Percentiles rank a stretch among this genome's conserved stretches.
Evolutionary conservation across 2,888 invertebrate species (phyloP).

Genomic region (Lasioglossum zephyrum): DNA sequence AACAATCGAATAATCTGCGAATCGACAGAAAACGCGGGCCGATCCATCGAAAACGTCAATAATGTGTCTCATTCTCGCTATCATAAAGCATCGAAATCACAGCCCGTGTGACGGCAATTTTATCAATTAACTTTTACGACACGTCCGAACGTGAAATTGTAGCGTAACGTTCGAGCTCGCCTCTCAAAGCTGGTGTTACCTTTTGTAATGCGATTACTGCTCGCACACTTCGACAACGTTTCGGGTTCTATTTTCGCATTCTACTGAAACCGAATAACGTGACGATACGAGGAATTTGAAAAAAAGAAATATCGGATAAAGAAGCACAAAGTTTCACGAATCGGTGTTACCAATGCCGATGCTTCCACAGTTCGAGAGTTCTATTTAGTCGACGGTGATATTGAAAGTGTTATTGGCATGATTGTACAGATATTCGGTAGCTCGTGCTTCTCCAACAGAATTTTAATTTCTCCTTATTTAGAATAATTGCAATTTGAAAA

Average conservation of each 20-base stretch:
- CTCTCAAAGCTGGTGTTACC: neutral
- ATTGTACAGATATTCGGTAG: neutral
- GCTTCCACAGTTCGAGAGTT: neutral
- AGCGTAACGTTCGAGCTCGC: neutral
- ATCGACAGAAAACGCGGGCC: slow-evolving; percentile 7
- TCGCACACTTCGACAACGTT: slow-evolving; percentile 11
- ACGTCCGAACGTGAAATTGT: slow-evolving; percentile 39
- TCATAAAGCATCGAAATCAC: slow-evolving; percentile 60
- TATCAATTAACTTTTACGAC: slow-evolving; percentile 56
- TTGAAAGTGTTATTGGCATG: neutral
- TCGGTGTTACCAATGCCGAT: neutral
- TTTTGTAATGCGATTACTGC: slow-evolving; percentile 45
- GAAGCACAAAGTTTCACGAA: neutral
- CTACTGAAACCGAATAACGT: neutral
- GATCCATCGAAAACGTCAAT: slow-evolving; percentile 54
- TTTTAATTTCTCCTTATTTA: neutral
- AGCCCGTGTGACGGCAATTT: slow-evolving; percentile 50
- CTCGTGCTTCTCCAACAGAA: neutral
- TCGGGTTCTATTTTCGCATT: neutral
- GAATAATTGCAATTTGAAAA: neutral
- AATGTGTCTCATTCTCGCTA: slow-evolving; percentile 59
- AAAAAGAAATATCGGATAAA: neutral
- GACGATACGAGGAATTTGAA: neutral
- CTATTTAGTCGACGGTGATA: neutral
- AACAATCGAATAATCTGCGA: neutral